Percentiles rank a stretch among this genome's conserved stretches.
These are phyloP conservation scores for Tachystola acroxantha DNA, from an alignment of 2,888 invertebrate genomes.

Conservation along the genomic window DNA sequence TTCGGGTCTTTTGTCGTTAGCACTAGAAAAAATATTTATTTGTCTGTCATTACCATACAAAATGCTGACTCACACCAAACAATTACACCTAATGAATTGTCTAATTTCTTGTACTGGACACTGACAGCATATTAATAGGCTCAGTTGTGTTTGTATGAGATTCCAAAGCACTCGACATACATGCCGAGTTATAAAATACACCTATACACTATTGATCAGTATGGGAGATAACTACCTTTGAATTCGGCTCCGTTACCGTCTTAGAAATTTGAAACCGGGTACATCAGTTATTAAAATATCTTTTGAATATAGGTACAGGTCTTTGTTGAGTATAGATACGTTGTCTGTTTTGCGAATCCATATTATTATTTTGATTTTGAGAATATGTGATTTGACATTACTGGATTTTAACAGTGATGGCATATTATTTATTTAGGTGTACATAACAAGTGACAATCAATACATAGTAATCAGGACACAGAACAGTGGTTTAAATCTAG, in stretches of 20 bases:
- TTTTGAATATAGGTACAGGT: too few species aligned
- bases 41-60: slow-evolving; percentile 22
- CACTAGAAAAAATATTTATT: slow-evolving; percentile 1
- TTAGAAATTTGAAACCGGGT: slow-evolving; percentile 17
- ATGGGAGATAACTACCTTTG: slow-evolving; percentile 18
- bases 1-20: slow-evolving; percentile 21
- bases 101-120: slow-evolving; percentile 53
- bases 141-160: slow-evolving; percentile 21
- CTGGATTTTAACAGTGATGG: too few species aligned
- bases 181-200: slow-evolving; percentile 12
- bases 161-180: slow-evolving; percentile 25
- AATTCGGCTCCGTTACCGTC: slow-evolving; percentile 15
- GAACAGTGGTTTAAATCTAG: too few species aligned
- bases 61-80: slow-evolving; percentile 59
- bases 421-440: too few species aligned
- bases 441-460: too few species aligned
- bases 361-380: too few species aligned
- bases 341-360: too few species aligned
- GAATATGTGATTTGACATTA: too few species aligned
- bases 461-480: too few species aligned
- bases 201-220: slow-evolving; percentile 16
- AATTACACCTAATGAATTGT: slow-evolving; percentile 73
- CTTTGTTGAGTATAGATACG: too few species aligned
- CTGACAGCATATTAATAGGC: slow-evolving; percentile 54
- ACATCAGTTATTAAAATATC: slow-evolving; percentile 15